Conservation (phyloP, 2,888 invertebrate species). For the Plebejus argus region DNA sequence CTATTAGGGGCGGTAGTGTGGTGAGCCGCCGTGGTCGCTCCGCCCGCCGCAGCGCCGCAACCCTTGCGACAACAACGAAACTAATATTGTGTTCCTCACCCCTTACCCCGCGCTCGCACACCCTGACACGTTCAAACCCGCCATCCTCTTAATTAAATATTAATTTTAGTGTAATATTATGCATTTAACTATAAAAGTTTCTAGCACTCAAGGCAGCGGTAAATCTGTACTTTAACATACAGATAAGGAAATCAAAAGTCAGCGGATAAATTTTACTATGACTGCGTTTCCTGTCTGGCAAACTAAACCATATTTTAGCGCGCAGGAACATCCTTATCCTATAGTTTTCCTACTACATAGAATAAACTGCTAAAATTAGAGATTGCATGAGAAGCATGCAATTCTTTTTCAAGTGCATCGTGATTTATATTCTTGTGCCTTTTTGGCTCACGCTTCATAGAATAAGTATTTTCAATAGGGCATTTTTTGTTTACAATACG, state of each 20-base stretch:
- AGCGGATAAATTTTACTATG: too few species aligned
- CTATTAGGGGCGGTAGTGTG: constrained; percentile 77
- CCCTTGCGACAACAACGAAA: constrained; percentile 83
- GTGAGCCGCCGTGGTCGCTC: constrained; percentile 73
- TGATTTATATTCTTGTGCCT: neutral
- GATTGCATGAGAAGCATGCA: too few species aligned
- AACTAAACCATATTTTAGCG: too few species aligned
- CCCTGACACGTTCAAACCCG: constrained; percentile 66
- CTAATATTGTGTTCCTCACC: constrained; percentile 81
- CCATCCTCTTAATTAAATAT: constrained; percentile 48
- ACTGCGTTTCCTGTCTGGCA: too few species aligned
- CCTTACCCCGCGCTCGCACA: constrained; percentile 58
- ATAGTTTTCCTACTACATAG: too few species aligned
- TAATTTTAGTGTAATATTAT: too few species aligned
- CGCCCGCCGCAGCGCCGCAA: constrained; percentile 77
- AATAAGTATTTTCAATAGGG: neutral
- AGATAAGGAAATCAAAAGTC: neutral
- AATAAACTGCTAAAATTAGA: too few species aligned
- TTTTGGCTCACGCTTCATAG: too few species aligned
- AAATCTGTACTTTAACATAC: neutral
- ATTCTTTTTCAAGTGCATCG: neutral
- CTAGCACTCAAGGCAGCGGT: neutral
- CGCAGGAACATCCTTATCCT: too few species aligned
- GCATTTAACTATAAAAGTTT: neutral
- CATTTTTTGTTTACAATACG: neutral